phyloP scores from a whole-genome alignment of 2,888 invertebrate species.

The Aspidiotus rigidus region DNA sequence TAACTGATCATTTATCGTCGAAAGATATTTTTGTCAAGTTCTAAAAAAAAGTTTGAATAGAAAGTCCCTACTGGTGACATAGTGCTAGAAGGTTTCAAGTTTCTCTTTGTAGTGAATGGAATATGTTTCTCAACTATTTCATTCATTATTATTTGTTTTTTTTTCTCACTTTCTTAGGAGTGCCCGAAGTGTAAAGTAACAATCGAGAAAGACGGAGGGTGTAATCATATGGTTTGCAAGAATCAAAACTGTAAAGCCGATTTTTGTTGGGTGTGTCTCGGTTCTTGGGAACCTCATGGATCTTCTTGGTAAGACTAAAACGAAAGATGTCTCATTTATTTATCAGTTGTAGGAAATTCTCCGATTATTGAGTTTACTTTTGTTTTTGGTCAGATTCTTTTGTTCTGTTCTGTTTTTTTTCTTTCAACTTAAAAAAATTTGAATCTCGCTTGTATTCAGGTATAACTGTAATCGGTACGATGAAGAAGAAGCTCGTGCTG shows the following conservation, averaged over 20 bases:
- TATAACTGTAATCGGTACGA: slow-evolving; percentile 97
- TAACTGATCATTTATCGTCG: no score
- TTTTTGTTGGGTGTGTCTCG: slow-evolving; percentile 99
- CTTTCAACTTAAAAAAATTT: not conserved
- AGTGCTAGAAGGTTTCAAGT: no score
- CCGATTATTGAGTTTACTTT: not conserved
- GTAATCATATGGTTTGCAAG: slow-evolving; percentile 99
- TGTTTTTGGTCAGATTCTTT: no score
- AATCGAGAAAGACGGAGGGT: slow-evolving; percentile 96
- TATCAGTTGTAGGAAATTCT: not conserved
- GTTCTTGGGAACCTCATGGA: slow-evolving; percentile 97
- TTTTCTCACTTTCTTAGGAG: slow-evolving; percentile 52
- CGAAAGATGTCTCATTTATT: no score
- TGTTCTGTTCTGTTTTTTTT: not conserved
- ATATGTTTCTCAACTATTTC: not conserved
- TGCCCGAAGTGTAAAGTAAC: slow-evolving; percentile 96
- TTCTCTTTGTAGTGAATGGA: no score
- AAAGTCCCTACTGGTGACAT: no score
- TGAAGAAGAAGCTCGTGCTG: slow-evolving; percentile 92
- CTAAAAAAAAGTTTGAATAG: no score
- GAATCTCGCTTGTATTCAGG: slow-evolving; percentile 42
- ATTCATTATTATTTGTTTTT: no score
- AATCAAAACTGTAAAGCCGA: slow-evolving; percentile 96
- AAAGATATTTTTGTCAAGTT: no score
- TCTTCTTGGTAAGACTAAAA: slow-evolving; percentile 64